These are phyloP conservation scores for Tetranychus truncatus DNA, from an alignment of 2,888 invertebrate species.

Conservation along the genomic window DNA sequence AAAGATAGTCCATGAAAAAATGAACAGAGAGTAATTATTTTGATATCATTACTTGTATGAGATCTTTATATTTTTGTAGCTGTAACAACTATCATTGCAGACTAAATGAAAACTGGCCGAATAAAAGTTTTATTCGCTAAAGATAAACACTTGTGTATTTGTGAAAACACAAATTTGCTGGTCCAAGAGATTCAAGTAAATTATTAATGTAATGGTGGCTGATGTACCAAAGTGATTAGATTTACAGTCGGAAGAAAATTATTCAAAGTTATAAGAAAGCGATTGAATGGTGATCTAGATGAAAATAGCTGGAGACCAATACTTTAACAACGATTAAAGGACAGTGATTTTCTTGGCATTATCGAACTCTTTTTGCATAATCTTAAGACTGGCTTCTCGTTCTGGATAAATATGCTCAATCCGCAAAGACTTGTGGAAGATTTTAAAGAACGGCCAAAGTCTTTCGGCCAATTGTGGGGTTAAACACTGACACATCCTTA, in stretches of 20 bases:
- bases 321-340: background rate
- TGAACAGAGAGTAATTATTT: background rate
- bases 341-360: background rate
- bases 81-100: no score
- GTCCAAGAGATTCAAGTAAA: no score
- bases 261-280: no score
- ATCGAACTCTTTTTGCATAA: slow-evolving; percentile 10
- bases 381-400: background rate
- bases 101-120: no score
- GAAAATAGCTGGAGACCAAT: background rate
- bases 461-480: background rate
- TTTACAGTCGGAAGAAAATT: no score
- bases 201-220: no score
- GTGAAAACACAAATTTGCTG: no score
- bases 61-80: no score
- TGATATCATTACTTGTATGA: no score
- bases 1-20: background rate
- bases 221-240: no score
- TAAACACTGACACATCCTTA: background rate
- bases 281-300: background rate
- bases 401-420: background rate
- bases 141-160: no score
- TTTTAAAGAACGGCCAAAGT: slow-evolving; percentile 1
- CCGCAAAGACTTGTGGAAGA: background rate
- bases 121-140: no score